Conservation (phyloP, 1,140 invertebrate genomes). For the Chrysopa pallens region DNA sequence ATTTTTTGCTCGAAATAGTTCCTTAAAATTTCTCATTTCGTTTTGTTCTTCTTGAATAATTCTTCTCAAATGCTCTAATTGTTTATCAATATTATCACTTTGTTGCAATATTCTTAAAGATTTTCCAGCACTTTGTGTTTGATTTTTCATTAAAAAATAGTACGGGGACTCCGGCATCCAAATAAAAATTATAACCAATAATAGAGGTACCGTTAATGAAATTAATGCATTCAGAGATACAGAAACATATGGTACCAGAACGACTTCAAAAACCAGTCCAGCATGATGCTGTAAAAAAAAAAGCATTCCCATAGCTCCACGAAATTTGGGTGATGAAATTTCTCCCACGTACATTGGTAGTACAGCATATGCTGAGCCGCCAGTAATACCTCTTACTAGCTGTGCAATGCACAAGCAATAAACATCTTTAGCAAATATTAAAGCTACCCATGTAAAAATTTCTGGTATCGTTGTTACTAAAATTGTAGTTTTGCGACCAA, state of each 20-base stretch:
- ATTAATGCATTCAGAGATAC: background rate
- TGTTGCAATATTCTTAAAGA: conserved; percentile 30
- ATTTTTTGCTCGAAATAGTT: conserved; percentile 11
- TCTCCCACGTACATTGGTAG: conserved; percentile 1
- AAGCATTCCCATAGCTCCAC: background rate
- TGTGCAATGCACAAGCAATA: too few relatives aligned
- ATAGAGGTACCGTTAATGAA: conserved; percentile 3
- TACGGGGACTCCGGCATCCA: conserved; percentile 15
- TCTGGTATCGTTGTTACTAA: too few relatives aligned
- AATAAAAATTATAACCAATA: conserved; percentile 8
- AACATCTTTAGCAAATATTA: too few relatives aligned
- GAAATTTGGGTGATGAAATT: conserved; percentile 1
- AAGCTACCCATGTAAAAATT: too few relatives aligned
- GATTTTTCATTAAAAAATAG: conserved; percentile 13
- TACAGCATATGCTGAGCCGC: too few relatives aligned
- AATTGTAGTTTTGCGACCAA: too few relatives aligned
- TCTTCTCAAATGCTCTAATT: conserved; percentile 22
- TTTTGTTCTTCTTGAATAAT: conserved; percentile 12
- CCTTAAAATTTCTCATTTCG: conserved; percentile 11
- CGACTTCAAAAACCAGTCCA: background rate
- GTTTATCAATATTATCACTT: conserved; percentile 20
- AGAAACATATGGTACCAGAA: background rate
- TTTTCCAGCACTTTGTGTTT: conserved; percentile 24
- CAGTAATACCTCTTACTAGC: too few relatives aligned
- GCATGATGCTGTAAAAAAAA: background rate